Base-by-base conservation (phyloP, 2,113 vertebrate genomes). In the Lates calcarifer region DNA sequence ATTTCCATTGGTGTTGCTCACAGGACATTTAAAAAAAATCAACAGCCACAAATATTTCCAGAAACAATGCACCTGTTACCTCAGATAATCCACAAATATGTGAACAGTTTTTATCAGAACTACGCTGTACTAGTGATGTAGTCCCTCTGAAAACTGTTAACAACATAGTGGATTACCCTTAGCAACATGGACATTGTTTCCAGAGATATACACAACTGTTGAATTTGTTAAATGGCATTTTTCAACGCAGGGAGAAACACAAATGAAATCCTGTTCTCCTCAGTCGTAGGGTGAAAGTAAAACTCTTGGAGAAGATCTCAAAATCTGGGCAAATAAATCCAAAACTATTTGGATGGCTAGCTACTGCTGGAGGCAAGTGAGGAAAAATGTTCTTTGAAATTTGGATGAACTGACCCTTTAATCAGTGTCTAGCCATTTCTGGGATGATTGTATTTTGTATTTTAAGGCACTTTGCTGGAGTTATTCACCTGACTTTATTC, bases 91-190 rank as follows among this genome's bases (percentile, higher is more conserved):
- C 45, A 20, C 45, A 47, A 47, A 47, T 18, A 47, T 4, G 43
- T 37, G 41, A 33, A 6, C 14, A 11, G 14, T 47, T 51, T 51
- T 43, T 20, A 18, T 11, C n/a, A 26, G 61, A 56, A 35, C 71
- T 1, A 28, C n/a, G 2, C 15, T n/a, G 17, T 29, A 29, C 60
- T 13, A n/a, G 15, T 58, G 24, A 58, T 35, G 15, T 10, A 33
- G 62, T 45, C 22, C 79, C 56, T 33, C 11, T 43, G 63, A 20
- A 68, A 74, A 61, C 33, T 6, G 33, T 33, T 33, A 33, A 33
- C 33, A 33, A 33, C 17, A 47, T 24, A 57, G 17, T 11, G 57
- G 18, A 37, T 5, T 69, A 35, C 29, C 15, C 9, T 18, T 9
- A 61, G 41, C 20, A 35, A 61, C 43, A 1, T 0, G 39, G 55